A percentile compares a stretch with the other conserved stretches of the same genome.
Conservation (phyloP, 2,113 vertebrate genomes). For the Nipponia nippon region DNA sequence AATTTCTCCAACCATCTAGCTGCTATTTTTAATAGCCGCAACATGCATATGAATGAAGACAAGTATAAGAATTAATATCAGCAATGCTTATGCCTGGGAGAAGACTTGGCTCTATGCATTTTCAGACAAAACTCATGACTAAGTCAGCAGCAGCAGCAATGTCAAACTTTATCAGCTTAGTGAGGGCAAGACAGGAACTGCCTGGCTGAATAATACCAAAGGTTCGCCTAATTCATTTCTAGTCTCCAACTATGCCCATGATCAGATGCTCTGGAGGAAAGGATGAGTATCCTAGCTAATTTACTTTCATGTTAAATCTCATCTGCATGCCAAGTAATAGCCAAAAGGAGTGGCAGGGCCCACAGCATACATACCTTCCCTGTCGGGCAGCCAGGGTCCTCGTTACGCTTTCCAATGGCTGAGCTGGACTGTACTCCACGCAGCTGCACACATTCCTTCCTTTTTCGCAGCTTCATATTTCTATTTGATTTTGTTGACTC, state of each 20-base stretch:
- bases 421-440: background rate
- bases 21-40: background rate
- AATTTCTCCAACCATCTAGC: background rate
- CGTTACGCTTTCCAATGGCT: accelerated
- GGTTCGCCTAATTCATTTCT: background rate
- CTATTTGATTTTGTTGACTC: background rate
- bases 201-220: background rate
- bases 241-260: accelerated
- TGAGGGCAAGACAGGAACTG: background rate
- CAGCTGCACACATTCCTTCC: background rate
- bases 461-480: background rate
- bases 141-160: background rate
- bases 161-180: background rate
- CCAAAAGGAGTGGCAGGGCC: background rate
- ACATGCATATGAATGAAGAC: background rate
- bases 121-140: background rate
- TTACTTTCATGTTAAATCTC: background rate
- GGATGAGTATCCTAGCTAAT: background rate
- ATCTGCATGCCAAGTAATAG: accelerated
- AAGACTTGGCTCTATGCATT: background rate
- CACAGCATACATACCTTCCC: background rate
- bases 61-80: background rate
- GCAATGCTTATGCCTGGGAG: background rate
- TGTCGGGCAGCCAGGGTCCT: background rate
- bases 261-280: background rate